Conservation (phyloP, 1,140 invertebrate species). For the Ridgeia piscesae region DNA sequence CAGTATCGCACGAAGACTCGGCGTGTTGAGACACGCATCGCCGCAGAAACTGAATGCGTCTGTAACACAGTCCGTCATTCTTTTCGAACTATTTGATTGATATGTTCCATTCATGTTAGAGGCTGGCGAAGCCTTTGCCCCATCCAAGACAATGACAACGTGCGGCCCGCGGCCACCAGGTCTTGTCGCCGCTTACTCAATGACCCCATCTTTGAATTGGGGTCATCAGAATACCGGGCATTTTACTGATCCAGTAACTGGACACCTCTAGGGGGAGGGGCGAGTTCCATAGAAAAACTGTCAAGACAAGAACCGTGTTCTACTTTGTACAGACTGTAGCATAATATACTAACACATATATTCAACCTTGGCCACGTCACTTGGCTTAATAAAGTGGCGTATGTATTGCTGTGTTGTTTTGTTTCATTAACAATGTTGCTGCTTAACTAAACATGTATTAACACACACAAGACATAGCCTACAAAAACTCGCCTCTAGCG, state of each 20-base stretch:
- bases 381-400: not conserved
- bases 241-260: not conserved
- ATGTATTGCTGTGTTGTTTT: not conserved
- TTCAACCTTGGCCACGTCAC: not conserved
- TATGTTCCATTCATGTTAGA: not conserved
- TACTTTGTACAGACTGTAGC: not conserved
- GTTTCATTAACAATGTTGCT: not conserved
- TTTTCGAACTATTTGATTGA: not conserved
- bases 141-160: not conserved
- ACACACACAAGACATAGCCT: no score
- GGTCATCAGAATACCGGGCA: not conserved
- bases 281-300: not conserved
- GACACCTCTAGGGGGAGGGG: not conserved
- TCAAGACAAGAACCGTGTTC: not conserved
- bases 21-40: no score
- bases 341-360: not conserved
- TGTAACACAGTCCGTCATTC: not conserved
- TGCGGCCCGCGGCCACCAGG: no score
- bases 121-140: not conserved
- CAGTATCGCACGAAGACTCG: not conserved
- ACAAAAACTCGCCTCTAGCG: no score
- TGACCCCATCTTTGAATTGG: not conserved
- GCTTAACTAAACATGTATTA: no score
- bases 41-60: not conserved
- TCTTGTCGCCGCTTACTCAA: not conserved